These are phyloP conservation scores for Phengaris alcon DNA, from an alignment of 2,888 invertebrate species.

Conservation along the genomic window DNA sequence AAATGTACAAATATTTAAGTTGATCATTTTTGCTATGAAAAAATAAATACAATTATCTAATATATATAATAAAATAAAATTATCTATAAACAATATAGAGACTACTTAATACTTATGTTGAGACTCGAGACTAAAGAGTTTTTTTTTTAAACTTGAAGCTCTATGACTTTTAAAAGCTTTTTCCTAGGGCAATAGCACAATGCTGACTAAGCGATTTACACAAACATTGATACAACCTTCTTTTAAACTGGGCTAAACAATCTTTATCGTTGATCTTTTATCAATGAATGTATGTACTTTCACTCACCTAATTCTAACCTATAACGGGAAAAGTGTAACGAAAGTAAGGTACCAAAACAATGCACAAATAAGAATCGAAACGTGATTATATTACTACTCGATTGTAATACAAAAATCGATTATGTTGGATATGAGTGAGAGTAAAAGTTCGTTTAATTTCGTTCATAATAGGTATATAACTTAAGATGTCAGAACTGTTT, in stretches of 20 bases:
- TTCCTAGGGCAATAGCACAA: neutral
- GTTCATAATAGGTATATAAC: too few relatives aligned
- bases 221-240: constrained; percentile 7
- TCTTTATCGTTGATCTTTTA: constrained; percentile 19
- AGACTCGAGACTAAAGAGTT: too few relatives aligned
- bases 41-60: too few relatives aligned
- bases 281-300: constrained; percentile 20
- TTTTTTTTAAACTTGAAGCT: too few relatives aligned
- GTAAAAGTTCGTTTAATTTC: neutral
- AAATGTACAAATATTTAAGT: too few relatives aligned
- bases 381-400: neutral
- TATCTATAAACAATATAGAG: too few relatives aligned
- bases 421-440: neutral
- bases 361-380: neutral
- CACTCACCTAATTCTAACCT: neutral
- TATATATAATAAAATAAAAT: too few relatives aligned
- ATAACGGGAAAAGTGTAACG: neutral
- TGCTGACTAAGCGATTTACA: constrained; percentile 2
- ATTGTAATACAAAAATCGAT: neutral
- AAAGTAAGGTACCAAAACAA: neutral
- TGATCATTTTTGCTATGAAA: too few relatives aligned
- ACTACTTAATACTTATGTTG: too few relatives aligned
- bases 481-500: too few relatives aligned
- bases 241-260: constrained; percentile 13
- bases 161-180: neutral